Conservation (phyloP, 2,113 vertebrate species). For the Vicugna pacos region DNA sequence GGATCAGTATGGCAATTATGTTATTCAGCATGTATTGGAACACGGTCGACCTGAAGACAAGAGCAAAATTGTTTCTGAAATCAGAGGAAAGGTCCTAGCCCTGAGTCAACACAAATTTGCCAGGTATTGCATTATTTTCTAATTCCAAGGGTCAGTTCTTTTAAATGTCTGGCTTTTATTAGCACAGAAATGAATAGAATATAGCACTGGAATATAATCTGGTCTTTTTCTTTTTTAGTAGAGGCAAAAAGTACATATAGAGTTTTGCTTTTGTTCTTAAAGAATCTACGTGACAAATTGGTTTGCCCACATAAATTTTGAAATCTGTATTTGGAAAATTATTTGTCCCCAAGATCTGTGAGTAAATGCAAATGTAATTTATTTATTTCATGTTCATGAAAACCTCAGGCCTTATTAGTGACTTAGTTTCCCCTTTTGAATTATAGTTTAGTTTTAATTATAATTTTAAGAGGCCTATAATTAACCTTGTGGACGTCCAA, state of each 20-base stretch:
- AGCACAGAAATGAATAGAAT: not conserved
- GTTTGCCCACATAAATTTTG: not conserved
- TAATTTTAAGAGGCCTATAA: not conserved
- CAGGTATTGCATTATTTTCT: conserved; percentile 89
- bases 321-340: conserved; percentile 33
- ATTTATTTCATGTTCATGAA: not conserved
- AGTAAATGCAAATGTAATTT: conserved; percentile 3
- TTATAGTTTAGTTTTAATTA: not conserved
- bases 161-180: not conserved
- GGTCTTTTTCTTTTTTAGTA: not conserved
- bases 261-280: conserved; percentile 16
- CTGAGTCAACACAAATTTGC: conserved; percentile 99
- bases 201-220: not conserved
- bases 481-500: not conserved
- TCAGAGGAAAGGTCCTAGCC: conserved; percentile 96
- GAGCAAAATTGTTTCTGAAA: conserved; percentile 98
- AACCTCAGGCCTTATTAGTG: not conserved
- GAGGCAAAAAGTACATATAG: not conserved
- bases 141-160: not conserved
- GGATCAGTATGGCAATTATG: conserved; percentile 99
- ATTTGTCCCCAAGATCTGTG: not conserved
- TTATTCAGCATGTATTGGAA: conserved; percentile 99
- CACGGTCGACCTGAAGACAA: conserved; percentile 98
- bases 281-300: not conserved
- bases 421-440: not conserved